Evolutionary conservation across 2,113 vertebrate genomes (phyloP).

Genomic region (Phalacrocorax pelagicus): DNA sequence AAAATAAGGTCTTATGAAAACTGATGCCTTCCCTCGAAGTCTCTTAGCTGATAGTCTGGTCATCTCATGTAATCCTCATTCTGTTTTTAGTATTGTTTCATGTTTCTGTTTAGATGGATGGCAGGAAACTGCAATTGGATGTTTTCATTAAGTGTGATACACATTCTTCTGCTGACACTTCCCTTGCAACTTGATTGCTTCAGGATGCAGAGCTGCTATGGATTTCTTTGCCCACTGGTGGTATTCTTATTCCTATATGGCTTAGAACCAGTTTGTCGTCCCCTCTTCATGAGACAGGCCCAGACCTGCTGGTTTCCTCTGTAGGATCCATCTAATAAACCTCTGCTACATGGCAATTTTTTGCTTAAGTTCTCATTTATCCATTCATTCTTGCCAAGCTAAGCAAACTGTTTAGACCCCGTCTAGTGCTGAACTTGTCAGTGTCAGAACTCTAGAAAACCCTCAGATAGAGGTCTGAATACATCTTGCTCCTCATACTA

Average conservation of each 20-base stretch:
- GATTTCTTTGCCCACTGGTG: constrained; percentile 24
- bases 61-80: background rate
- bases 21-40: background rate
- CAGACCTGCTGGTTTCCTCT: background rate
- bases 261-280: constrained; percentile 30
- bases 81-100: background rate
- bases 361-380: background rate
- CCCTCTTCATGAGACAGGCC: background rate
- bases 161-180: background rate
- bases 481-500: background rate
- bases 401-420: background rate
- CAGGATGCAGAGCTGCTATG: background rate
- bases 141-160: background rate
- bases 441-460: background rate
- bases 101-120: background rate
- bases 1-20: background rate
- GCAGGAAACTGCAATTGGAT: constrained; percentile 25
- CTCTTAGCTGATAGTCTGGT: background rate
- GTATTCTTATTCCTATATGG: background rate
- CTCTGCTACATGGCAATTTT: background rate
- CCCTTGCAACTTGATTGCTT: background rate
- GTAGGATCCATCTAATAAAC: background rate
- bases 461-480: background rate
- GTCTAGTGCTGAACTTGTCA: background rate
- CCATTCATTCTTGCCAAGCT: background rate